A percentile compares a stretch with the other conserved stretches of the same genome.
These are phyloP conservation scores for Pseudoatta argentina DNA, from an alignment of 1,140 invertebrate genomes.

Conservation along the genomic window DNA sequence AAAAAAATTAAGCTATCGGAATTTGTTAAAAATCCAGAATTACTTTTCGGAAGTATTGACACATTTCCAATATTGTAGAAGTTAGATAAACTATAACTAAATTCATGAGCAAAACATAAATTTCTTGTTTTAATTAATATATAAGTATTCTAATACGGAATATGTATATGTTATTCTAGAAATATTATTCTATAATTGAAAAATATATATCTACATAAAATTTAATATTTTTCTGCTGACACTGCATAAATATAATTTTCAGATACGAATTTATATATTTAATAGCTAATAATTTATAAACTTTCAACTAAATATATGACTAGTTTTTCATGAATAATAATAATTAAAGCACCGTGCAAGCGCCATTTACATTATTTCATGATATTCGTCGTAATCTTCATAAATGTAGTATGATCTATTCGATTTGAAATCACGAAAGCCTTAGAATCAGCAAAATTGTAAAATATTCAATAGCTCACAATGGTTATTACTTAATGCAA, in stretches of 20 bases:
- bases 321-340: slow-evolving; percentile 29
- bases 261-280: neutral
- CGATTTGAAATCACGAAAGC: neutral
- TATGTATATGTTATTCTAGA: neutral
- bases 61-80: neutral
- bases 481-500: no score
- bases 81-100: neutral
- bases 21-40: neutral
- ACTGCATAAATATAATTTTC: neutral
- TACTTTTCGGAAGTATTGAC: neutral
- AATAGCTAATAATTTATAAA: neutral
- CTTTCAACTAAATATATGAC: neutral
- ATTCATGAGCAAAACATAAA: neutral
- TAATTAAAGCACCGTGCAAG: neutral
- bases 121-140: neutral
- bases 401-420: neutral
- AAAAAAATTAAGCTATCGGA: neutral
- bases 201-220: neutral
- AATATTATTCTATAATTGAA: neutral
- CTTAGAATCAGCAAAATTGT: no score
- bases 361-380: slow-evolving; percentile 31
- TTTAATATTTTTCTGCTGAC: neutral
- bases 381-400: neutral
- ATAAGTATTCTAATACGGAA: neutral
- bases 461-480: no score